Percentiles rank a stretch among this genome's conserved stretches.
Conservation (phyloP, 1,140 invertebrate genomes). For the Grapholita molesta region DNA sequence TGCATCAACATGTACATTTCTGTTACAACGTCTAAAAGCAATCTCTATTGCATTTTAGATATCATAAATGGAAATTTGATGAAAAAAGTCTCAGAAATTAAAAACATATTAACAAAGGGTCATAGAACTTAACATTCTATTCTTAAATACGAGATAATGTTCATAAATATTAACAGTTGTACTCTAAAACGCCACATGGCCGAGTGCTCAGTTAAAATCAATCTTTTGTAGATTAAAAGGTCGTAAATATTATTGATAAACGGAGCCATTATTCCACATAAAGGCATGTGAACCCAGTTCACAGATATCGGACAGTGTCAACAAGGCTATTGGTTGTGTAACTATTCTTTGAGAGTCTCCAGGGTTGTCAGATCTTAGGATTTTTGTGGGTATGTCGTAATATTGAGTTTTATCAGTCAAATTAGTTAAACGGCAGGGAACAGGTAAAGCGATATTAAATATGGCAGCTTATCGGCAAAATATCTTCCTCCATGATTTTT, state of each 20-base stretch:
- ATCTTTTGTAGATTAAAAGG: slow-evolving; percentile 36
- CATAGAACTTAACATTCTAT: background rate
- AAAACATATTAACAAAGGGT: background rate
- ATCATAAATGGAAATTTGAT: no score
- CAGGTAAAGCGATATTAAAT: no score
- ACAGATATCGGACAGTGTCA: slow-evolving; percentile 48
- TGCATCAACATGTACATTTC: no score
- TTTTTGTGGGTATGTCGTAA: background rate
- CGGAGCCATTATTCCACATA: slow-evolving; percentile 36
- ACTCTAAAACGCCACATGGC: slow-evolving; percentile 2
- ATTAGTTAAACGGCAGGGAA: no score
- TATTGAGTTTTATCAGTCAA: background rate
- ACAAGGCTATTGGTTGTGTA: slow-evolving; percentile 41
- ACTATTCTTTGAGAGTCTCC: slow-evolving; percentile 38
- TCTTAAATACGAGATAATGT: background rate
- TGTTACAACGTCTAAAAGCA: no score
- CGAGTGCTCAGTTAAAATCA: slow-evolving; percentile 31
- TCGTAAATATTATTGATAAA: slow-evolving; percentile 45
- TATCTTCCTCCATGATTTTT: no score
- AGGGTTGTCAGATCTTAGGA: background rate
- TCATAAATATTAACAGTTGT: background rate
- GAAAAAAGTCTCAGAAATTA: no score
- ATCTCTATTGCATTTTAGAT: no score
- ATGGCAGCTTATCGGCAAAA: background rate
- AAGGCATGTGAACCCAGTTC: slow-evolving; percentile 38